A percentile compares a stretch with the other conserved stretches of the same genome.
phyloP scores from a whole-genome alignment of 2,113 vertebrate species.

The Rhadina sibilatrix region DNA sequence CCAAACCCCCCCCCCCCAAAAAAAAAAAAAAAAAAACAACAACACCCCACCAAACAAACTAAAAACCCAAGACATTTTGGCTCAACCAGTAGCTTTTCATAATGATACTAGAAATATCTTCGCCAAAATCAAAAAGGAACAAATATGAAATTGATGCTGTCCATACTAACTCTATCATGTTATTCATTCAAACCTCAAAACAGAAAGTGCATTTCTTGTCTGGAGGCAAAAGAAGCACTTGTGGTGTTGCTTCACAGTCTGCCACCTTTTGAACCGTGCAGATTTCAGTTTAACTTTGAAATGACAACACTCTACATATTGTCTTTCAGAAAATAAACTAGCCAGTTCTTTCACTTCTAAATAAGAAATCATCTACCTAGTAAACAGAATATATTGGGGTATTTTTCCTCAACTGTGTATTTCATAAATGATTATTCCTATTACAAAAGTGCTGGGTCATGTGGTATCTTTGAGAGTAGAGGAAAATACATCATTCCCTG shows the following conservation, averaged over 20 bases:
- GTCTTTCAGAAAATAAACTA: background rate
- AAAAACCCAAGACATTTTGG: background rate
- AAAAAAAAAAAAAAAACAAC: background rate
- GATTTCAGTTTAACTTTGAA: background rate
- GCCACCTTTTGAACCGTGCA: background rate
- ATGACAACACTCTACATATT: background rate
- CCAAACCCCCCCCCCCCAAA: no score
- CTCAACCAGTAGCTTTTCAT: background rate
- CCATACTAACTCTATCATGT: rapidly evolving
- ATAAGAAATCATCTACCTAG: background rate
- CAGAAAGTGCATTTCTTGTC: background rate
- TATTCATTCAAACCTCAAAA: background rate
- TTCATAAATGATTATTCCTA: background rate
- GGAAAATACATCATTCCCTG: background rate
- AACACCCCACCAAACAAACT: rapidly evolving
- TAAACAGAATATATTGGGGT: background rate
- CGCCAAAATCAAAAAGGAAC: background rate
- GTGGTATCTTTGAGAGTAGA: background rate
- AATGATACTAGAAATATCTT: background rate
- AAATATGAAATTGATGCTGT: background rate
- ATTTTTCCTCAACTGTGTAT: background rate
- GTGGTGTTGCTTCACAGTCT: background rate
- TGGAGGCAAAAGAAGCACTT: background rate
- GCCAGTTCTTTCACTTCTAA: background rate
- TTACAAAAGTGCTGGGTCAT: background rate